A percentile compares a stretch with the other conserved stretches of the same genome.
Evolutionary conservation across 2,113 vertebrate species (phyloP).

Genomic region (Ailuropoda melanoleuca): DNA sequence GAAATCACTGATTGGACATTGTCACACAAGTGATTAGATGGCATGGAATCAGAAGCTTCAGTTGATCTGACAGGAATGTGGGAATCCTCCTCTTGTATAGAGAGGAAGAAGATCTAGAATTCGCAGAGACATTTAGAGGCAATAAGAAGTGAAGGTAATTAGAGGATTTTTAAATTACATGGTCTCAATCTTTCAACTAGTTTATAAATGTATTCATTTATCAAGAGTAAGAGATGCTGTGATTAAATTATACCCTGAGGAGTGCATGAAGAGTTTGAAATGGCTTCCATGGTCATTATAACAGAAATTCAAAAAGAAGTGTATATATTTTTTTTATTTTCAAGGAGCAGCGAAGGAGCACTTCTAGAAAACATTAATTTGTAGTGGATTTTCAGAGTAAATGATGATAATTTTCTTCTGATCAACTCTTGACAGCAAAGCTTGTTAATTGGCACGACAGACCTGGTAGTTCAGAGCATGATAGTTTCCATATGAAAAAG

Average conservation of each 20-base stretch:
- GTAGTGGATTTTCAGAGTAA: constrained; percentile 39
- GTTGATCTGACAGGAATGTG: background rate
- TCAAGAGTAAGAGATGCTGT: background rate
- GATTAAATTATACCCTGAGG: constrained; percentile 44
- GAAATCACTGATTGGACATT: background rate
- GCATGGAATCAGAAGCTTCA: background rate
- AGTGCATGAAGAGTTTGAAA: constrained; percentile 7
- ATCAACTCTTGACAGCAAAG: constrained; percentile 29
- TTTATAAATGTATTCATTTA: constrained; percentile 38
- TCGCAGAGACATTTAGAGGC: background rate
- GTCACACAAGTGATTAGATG: background rate
- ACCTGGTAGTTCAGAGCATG: background rate
- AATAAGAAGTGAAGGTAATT: background rate
- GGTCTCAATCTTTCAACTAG: background rate
- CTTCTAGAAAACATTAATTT: constrained; percentile 48
- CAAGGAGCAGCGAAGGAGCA: background rate
- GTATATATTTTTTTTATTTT: background rate
- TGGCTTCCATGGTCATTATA: background rate
- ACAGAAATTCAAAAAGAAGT: constrained; percentile 8
- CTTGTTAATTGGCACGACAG: background rate
- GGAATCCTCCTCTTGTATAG: background rate
- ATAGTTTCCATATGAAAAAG: background rate
- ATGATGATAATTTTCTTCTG: constrained; percentile 36
- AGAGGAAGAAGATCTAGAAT: background rate
- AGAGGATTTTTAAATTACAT: constrained; percentile 17